Base-by-base conservation (phyloP, 2,888 invertebrate genomes). In the Lithophane leautieri region DNA sequence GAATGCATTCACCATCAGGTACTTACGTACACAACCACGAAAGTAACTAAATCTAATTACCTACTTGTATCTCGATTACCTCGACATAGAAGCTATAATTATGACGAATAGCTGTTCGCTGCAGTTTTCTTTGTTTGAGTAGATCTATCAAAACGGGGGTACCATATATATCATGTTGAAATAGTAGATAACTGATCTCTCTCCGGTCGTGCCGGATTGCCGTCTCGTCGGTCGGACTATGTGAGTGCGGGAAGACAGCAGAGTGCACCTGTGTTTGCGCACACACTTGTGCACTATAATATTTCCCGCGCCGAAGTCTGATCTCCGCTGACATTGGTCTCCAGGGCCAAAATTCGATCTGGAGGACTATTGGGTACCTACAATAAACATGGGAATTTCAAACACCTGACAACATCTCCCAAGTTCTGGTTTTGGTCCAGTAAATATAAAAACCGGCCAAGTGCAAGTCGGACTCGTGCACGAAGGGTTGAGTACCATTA, bases 1-100 rank as follows among this genome's bases (percentile, higher is more conserved):
- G 96, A 96, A 76, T 96, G 94, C 83, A 94, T 96, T 63, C 93
- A 95, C 88, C 94, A 95, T 77, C 95, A 96, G 95, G 96, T 96
- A 92, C 19, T 14, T 52, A n/a, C 16, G 11, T n/a, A 19, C 11
- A 67, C 56, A n/a, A 67, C 28, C 11, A 77, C 14, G 25, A 34
- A 34, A 34, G 34, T 34, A 52, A 58, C 34, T 19, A 16, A 28
- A 42, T 50, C 4, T 47, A 50, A 50, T 4, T 19, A 28, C 1
- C 47, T 47, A 50, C 50, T 40, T 54, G 1, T 47, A 19, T 52
- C n/a, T 52, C 4, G 4, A 66, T 66, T 34, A 34, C 34, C 22
- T n/a, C 40, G 40, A n/a, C 11, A 22, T 25, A 4, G 34, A 25
- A 0, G 22, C 34, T 34, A 11, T 25, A 47, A 34, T 34, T 2